Evolutionary conservation across 2,888 invertebrate genomes (phyloP), one percentile per base, ranked within the genome.

Genomic region (Scaptomyza reducta): DNA sequence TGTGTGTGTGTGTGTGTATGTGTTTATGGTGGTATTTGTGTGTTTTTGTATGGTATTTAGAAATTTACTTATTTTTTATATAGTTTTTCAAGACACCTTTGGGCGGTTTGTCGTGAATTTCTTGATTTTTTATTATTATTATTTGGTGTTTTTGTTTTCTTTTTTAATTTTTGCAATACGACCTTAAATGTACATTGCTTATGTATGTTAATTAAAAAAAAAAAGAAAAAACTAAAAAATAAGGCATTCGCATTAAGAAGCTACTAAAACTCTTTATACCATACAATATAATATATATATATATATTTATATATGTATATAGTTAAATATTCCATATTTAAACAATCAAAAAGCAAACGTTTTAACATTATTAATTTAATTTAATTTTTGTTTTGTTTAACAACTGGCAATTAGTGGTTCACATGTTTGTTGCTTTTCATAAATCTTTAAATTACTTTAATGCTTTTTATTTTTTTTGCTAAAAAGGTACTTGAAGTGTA

Each of bases 401-500:
- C 71, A 71, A 74, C 70, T 74, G 65, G 55, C 61, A 74, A 65
- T 57, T 38, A 16, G 47, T 69, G 29, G 9, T 70, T 70, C 51
- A 59, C 72, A 41, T 31, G 29, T 62, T 31, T 66, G 41, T 31
- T 66, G 41, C 79, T 47, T 64, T 31, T 1, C 42, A 40, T 57
- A 54, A 27, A 57, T 57, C 51, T 35, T 62, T 66, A 31, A 57
- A 55, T 59, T 55, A 55, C n/a, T 67, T 60, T 63, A 58, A 53
- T 44, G 61, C 49, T 56, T 69, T 31, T 10, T 31, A 0, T 31
- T 1, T 35, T 14, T 38, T 84, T 79, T 75, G 77, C 85, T 88
- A 86, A 79, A 83, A 86, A 89, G 89, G 89, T 89, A 89, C 88
- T 85, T 86, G 84, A 89, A 89, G 88, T 87, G 88, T 89, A 82